These are phyloP conservation scores for Caretta caretta DNA, from an alignment of 2,113 vertebrate genomes.

Conservation along the genomic window DNA sequence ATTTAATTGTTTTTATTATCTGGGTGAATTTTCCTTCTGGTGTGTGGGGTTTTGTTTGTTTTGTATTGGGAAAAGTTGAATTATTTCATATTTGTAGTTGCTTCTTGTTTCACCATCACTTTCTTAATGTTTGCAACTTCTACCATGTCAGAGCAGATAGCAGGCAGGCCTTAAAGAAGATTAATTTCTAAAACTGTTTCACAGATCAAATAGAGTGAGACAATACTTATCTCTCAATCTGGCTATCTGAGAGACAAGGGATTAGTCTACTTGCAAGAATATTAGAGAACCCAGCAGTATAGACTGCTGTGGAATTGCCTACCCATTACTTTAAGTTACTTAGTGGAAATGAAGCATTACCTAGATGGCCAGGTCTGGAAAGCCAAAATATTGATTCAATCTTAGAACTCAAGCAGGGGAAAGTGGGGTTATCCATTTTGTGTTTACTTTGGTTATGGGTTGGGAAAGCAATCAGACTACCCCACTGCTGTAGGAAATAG, in stretches of 20 bases:
- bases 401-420: not conserved
- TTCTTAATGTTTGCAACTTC: not conserved
- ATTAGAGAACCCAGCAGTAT: not conserved
- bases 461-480: not conserved
- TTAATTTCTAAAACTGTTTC: accelerated
- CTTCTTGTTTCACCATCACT: accelerated
- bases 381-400: not conserved
- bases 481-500: not conserved
- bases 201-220: too few relatives aligned
- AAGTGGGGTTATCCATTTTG: accelerated
- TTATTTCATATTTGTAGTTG: not conserved
- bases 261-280: not conserved
- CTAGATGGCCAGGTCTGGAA: not conserved
- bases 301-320: not conserved
- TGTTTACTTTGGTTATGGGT: accelerated
- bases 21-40: not conserved
- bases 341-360: not conserved
- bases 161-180: not conserved
- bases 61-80: not conserved
- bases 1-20: not conserved
- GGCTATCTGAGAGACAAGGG: not conserved
- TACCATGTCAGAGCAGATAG: not conserved
- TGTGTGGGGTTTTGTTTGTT: too few relatives aligned
- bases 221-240: accelerated
- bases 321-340: not conserved